Evolutionary conservation across 2,113 vertebrate species (phyloP).

Genomic region (Megalops atlanticus): DNA sequence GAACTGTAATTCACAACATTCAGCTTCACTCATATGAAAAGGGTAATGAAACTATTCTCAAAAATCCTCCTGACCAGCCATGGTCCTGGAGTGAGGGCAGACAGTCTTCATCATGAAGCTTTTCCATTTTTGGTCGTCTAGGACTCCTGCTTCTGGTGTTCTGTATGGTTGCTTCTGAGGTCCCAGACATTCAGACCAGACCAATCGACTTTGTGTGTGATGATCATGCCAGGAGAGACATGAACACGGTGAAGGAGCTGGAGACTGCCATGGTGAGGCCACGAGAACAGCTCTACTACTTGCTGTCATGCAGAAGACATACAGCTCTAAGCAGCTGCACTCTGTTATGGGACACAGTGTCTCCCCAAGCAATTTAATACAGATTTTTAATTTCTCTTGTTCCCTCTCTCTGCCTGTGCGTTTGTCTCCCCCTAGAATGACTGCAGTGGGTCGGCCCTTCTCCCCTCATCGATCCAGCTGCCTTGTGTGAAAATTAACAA

Average conservation of each 20-base stretch:
- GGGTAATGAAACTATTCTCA: no score
- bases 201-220: constrained; percentile 52
- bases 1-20: no score
- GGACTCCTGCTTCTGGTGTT: constrained; percentile 59
- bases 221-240: not conserved
- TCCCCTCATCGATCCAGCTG: constrained; percentile 41
- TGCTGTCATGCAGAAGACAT: no score
- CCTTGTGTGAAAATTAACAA: constrained; percentile 41
- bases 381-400: not conserved
- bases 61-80: no score
- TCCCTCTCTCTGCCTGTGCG: not conserved
- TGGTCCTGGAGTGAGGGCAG: no score
- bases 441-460: constrained; percentile 36
- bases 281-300: no score
- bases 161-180: constrained; percentile 40
- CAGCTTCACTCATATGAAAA: no score
- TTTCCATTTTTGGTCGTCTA: constrained; percentile 16
- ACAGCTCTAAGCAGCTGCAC: no score
- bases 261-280: constrained; percentile 46
- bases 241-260: constrained; percentile 3
- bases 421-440: constrained; percentile 28
- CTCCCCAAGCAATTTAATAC: no score
- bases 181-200: constrained; percentile 35
- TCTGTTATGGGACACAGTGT: no score
- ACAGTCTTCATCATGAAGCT: not conserved